Percentiles rank a stretch among this genome's conserved stretches.
phyloP scores from a whole-genome alignment of 1,140 invertebrate genomes.

The Luehdorfia chinensis region DNA sequence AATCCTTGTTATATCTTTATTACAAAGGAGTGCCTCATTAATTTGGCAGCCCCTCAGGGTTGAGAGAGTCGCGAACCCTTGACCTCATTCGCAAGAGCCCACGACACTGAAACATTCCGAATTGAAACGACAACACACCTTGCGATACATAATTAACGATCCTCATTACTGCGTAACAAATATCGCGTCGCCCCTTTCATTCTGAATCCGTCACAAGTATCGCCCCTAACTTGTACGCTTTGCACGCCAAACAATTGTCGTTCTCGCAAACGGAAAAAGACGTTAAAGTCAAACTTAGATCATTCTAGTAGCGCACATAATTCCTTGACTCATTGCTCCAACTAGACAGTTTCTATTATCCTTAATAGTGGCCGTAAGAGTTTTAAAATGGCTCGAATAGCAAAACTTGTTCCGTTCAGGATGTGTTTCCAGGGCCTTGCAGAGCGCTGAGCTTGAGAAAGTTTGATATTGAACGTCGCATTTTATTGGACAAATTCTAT shows the following conservation, averaged over 20 bases:
- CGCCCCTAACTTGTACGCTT: constrained; percentile 4
- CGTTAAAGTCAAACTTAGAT: constrained; percentile 62
- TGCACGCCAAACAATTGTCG: constrained; percentile 20
- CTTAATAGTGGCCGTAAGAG: constrained; percentile 68
- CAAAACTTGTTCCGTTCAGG: constrained; percentile 61
- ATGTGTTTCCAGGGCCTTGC: constrained; percentile 55
- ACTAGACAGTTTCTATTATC: constrained; percentile 72
- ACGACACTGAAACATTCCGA: constrained; percentile 58
- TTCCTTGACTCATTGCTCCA: constrained; percentile 57
- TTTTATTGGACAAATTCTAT: constrained; percentile 68
- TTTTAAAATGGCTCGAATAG: constrained; percentile 70
- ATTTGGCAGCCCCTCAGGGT: constrained; percentile 73
- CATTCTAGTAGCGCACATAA: constrained; percentile 58
- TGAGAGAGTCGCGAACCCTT: constrained; percentile 69
- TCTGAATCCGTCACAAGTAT: background rate
- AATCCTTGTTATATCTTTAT: constrained; percentile 77
- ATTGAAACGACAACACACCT: constrained; percentile 67
- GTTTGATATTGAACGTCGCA: constrained; percentile 63
- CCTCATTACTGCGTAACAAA: constrained; percentile 65
- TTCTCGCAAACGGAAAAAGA: constrained; percentile 27
- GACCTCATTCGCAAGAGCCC: constrained; percentile 67
- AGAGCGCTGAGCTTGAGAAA: constrained; percentile 46
- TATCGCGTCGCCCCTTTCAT: constrained; percentile 19
- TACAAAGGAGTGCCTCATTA: constrained; percentile 77
- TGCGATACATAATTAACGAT: constrained; percentile 75